phyloP scores from a whole-genome alignment of 2,888 invertebrate genomes.

The Ochlodes sylvanus region DNA sequence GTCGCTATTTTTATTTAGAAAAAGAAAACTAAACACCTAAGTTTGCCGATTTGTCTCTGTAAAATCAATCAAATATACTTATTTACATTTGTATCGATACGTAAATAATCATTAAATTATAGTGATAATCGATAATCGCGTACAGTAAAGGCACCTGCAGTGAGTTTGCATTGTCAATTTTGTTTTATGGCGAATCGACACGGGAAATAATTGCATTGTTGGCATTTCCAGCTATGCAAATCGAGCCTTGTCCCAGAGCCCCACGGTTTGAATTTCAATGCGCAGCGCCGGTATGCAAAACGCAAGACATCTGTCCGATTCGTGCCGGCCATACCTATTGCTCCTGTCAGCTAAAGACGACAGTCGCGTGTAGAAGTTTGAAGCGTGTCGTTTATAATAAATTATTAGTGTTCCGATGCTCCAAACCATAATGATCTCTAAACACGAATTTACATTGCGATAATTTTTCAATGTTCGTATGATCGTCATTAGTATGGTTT shows the following conservation, averaged over 20 bases:
- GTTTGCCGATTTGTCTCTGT: too few relatives aligned
- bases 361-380: constrained; percentile 38
- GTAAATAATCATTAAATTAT: constrained; percentile 19
- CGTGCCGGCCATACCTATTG: constrained; percentile 40
- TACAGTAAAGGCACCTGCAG: constrained; percentile 22
- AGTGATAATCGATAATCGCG: constrained; percentile 15
- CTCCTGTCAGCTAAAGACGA: constrained; percentile 41
- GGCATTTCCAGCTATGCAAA: constrained; percentile 62
- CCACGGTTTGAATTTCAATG: constrained; percentile 45
- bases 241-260: constrained; percentile 41
- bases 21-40: too few relatives aligned
- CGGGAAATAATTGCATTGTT: constrained; percentile 59
- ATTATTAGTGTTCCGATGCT: constrained; percentile 29
- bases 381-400: constrained; percentile 40
- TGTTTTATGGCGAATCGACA: constrained; percentile 59
- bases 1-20: too few relatives aligned
- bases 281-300: constrained; percentile 39
- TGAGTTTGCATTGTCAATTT: constrained; percentile 50
- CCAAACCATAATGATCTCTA: constrained; percentile 31
- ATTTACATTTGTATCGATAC: not conserved
- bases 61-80: not conserved
- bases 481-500: constrained; percentile 21
- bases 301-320: constrained; percentile 41
- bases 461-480: constrained; percentile 14
- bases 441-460: constrained; percentile 12